These are phyloP conservation scores for Melinaea marsaeus DNA, from an alignment of 2,888 invertebrate genomes.

Conservation along the genomic window DNA sequence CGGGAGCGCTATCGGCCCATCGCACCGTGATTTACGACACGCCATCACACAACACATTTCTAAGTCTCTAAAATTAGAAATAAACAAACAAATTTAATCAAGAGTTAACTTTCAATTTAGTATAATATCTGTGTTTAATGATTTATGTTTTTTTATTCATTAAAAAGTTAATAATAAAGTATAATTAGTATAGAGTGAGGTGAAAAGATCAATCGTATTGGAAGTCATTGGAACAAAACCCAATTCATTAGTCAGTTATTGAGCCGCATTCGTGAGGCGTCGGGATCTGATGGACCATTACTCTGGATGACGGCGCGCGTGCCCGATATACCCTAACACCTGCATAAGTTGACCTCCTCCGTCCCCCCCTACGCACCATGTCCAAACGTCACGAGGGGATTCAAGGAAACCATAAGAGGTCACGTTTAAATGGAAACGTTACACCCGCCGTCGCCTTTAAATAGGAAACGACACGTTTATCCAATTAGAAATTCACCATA, in stretches of 20 bases:
- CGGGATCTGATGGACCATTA: conserved; percentile 65
- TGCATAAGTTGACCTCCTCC: conserved; percentile 36
- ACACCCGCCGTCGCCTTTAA: conserved; percentile 73
- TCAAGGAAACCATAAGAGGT: conserved; percentile 46
- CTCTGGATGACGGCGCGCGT: conserved; percentile 73
- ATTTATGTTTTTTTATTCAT: background rate
- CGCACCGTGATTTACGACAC: conserved; percentile 64
- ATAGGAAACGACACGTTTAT: conserved; percentile 79
- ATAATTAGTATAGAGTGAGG: conserved; percentile 27
- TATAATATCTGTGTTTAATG: conserved; percentile 29
- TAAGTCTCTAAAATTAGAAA: conserved; percentile 39
- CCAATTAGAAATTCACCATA: conserved; percentile 79
- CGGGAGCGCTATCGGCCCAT: conserved; percentile 68
- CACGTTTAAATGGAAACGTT: conserved; percentile 61
- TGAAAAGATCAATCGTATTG: conserved; percentile 60
- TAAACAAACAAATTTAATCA: conserved; percentile 42
- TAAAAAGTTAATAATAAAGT: background rate
- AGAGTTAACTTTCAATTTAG: conserved; percentile 16
- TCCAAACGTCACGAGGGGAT: conserved; percentile 38
- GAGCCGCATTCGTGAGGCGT: conserved; percentile 51
- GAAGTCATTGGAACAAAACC: conserved; percentile 48
- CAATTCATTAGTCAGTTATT: conserved; percentile 69
- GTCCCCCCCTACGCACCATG: conserved; percentile 36
- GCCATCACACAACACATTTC: conserved; percentile 49
- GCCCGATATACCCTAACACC: conserved; percentile 52